Conservation (phyloP, 2,888 invertebrate species). For the Dryadula phaetusa region DNA sequence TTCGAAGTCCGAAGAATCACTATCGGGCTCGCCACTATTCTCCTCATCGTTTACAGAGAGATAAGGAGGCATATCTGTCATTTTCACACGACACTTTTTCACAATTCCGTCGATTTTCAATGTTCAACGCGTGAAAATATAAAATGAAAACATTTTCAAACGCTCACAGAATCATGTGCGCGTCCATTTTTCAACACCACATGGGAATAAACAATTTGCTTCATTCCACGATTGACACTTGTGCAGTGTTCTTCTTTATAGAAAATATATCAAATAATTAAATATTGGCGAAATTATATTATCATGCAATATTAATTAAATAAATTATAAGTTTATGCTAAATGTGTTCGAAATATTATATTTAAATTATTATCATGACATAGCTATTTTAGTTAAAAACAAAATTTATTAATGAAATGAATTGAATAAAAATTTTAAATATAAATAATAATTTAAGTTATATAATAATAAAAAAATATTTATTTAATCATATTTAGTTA, state of each 20-base stretch:
- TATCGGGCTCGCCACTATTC: conserved; percentile 71
- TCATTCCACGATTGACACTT: conserved; percentile 39
- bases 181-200: conserved; percentile 80
- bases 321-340: background rate
- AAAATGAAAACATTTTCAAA: conserved; percentile 71
- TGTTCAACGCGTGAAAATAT: conserved; percentile 59
- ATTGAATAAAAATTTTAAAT: too few species aligned
- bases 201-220: conserved; percentile 74
- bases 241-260: conserved; percentile 11
- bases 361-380: too few species aligned
- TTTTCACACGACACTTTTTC: conserved; percentile 70
- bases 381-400: too few species aligned
- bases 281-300: background rate
- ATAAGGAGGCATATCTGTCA: conserved; percentile 83
- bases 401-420: too few species aligned
- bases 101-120: conserved; percentile 57
- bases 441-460: too few species aligned
- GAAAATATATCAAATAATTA: background rate
- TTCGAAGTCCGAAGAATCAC: conserved; percentile 77
- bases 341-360: too few species aligned
- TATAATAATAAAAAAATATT: too few species aligned
- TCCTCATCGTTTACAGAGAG: conserved; percentile 77
- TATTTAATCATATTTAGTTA: background rate
- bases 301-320: background rate
- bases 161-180: conserved; percentile 75